A percentile compares a stretch with the other conserved stretches of the same genome.
Evolutionary conservation across 2,113 vertebrate genomes (phyloP).

Genomic region (Candoia aspera): DNA sequence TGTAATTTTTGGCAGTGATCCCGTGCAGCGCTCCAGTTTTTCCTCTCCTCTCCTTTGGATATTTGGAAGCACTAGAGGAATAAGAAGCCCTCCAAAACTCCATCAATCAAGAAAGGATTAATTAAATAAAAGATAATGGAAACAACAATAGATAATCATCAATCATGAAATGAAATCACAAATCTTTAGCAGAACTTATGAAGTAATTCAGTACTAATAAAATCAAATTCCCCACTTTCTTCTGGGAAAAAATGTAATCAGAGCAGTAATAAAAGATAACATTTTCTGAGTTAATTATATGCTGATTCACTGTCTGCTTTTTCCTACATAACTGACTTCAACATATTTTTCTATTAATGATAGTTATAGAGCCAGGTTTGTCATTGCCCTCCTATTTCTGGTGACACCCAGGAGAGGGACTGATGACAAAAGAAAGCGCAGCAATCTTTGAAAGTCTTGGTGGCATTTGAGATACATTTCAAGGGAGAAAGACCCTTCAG

Average conservation of each 20-base stretch:
- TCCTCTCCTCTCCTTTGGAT: slow-evolving; percentile 67
- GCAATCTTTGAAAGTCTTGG: background rate
- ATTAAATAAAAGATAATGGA: background rate
- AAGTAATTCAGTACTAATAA: background rate
- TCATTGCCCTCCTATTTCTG: background rate
- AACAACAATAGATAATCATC: background rate
- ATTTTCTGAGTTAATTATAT: background rate
- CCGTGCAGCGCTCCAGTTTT: slow-evolving; percentile 81
- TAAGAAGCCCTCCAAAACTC: slow-evolving; percentile 9
- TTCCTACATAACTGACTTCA: background rate
- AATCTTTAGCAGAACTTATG: background rate
- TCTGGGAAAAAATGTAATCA: background rate
- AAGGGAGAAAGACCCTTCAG: background rate
- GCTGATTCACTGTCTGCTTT: background rate
- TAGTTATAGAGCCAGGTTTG: background rate
- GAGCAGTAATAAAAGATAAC: background rate
- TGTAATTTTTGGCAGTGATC: slow-evolving; percentile 75
- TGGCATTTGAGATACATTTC: background rate
- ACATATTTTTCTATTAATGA: background rate
- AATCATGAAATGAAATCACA: background rate
- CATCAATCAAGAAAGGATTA: background rate
- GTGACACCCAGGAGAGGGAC: background rate
- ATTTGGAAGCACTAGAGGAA: slow-evolving; percentile 84
- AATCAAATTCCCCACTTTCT: background rate
- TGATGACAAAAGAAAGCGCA: background rate